A percentile compares a stretch with the other conserved stretches of the same genome.
Conservation (phyloP, 1,140 invertebrate species). For the Sesamia nonagrioides region DNA sequence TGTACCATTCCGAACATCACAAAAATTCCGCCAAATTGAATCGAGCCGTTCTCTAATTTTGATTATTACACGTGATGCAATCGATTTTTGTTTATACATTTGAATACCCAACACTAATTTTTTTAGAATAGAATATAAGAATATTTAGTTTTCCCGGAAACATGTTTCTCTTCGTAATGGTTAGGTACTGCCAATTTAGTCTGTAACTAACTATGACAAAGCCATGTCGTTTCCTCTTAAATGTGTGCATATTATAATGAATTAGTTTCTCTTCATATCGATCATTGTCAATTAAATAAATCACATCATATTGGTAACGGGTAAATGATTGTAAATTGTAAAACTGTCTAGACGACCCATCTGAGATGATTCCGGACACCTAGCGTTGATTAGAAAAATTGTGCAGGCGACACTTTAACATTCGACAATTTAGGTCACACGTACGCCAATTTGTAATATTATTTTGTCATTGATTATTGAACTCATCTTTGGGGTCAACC, state of each 20-base stretch:
- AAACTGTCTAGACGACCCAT: constrained; percentile 78
- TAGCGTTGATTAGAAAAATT: constrained; percentile 71
- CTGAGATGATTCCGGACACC: constrained; percentile 54
- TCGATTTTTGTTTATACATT: too few species aligned
- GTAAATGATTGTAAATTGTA: constrained; percentile 70
- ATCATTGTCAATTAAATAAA: constrained; percentile 19
- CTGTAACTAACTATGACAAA: neutral
- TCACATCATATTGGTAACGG: constrained; percentile 7
- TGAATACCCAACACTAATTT: too few species aligned
- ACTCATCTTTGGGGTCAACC: constrained; percentile 20
- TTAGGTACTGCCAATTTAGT: too few species aligned
- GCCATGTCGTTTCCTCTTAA: neutral
- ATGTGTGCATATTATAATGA: neutral
- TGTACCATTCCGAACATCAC: too few species aligned
- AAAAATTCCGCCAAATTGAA: too few species aligned
- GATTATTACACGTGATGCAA: too few species aligned
- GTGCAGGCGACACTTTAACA: constrained; percentile 60
- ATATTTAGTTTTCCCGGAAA: too few species aligned
- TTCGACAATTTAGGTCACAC: constrained; percentile 71
- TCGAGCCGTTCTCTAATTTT: too few species aligned
- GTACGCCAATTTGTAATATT: constrained; percentile 52
- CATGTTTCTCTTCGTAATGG: too few species aligned
- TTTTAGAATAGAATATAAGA: too few species aligned
- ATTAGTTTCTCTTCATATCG: neutral
- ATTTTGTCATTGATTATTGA: constrained; percentile 39